Percentiles rank a stretch among this genome's conserved stretches.
Conservation (phyloP, 2,797 vertebrate species). For the Mormyrops boulengeri region DNA sequence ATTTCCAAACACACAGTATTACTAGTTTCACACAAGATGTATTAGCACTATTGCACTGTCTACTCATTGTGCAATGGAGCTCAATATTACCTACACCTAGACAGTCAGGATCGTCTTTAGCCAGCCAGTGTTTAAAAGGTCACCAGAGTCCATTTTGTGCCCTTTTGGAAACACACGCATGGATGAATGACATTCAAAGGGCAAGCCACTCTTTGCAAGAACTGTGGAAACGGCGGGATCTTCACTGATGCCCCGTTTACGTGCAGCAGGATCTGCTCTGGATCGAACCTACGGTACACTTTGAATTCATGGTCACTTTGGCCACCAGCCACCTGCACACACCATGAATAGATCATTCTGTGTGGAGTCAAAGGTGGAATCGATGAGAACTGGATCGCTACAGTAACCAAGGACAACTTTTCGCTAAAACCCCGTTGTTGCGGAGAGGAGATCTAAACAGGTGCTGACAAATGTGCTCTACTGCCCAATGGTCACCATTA, state of each 20-base stretch:
- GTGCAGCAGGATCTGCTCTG: background rate
- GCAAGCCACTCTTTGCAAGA: background rate
- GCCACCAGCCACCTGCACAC: background rate
- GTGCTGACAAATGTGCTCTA: background rate
- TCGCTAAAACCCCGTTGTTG: background rate
- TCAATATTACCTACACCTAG: background rate
- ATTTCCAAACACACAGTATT: background rate
- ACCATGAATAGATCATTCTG: background rate
- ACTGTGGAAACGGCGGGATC: background rate
- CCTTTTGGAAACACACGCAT: background rate
- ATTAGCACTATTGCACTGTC: background rate
- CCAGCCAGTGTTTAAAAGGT: background rate
- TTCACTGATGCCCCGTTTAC: background rate
- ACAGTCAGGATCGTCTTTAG: background rate
- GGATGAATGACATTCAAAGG: background rate
- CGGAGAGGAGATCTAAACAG: background rate
- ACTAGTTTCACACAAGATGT: background rate
- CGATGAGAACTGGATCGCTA: background rate
- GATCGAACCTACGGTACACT: background rate
- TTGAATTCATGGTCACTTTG: background rate
- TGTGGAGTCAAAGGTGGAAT: background rate
- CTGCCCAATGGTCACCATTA: background rate
- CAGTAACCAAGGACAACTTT: background rate
- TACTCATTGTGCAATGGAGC: background rate
- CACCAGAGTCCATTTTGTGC: background rate